phyloP scores from a whole-genome alignment of 1,140 invertebrate genomes.

The Cataglyphis hispanica region DNA sequence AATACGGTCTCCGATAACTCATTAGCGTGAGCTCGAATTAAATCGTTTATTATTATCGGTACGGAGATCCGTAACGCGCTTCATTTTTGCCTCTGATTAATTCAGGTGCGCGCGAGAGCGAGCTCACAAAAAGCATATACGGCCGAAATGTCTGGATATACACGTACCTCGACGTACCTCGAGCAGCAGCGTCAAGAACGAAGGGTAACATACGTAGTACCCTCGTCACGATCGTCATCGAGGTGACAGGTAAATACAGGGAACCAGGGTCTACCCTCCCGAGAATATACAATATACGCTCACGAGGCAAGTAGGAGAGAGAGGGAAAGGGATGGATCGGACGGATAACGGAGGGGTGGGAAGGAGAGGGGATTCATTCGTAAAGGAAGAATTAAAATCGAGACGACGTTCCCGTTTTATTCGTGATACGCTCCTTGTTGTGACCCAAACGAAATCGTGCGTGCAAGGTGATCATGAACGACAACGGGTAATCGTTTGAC shows the following conservation, averaged over 20 bases:
- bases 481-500: conserved; percentile 51
- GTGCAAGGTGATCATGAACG: conserved; percentile 67
- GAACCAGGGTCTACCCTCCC: conserved; percentile 61
- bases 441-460: conserved; percentile 77
- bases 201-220: conserved; percentile 77
- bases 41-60: background rate
- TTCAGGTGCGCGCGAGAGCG: background rate
- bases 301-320: conserved; percentile 44
- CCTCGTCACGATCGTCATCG: conserved; percentile 84
- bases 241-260: conserved; percentile 83
- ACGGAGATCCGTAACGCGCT: background rate
- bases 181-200: conserved; percentile 72
- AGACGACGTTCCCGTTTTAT: conserved; percentile 74
- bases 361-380: conserved; percentile 66
- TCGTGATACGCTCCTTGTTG: conserved; percentile 71
- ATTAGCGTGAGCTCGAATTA: background rate
- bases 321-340: conserved; percentile 40
- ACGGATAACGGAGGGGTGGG: conserved; percentile 20
- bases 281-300: conserved; percentile 65
- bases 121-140: conserved; percentile 33
- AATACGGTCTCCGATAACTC: background rate
- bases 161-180: conserved; percentile 48
- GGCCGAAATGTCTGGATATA: conserved; percentile 31
- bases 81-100: conserved; percentile 13
- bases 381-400: conserved; percentile 82